A percentile compares a stretch with the other conserved stretches of the same genome.
These are phyloP conservation scores for Gopherus evgoodei DNA, from an alignment of 2,113 vertebrate genomes.

Conservation along the genomic window DNA sequence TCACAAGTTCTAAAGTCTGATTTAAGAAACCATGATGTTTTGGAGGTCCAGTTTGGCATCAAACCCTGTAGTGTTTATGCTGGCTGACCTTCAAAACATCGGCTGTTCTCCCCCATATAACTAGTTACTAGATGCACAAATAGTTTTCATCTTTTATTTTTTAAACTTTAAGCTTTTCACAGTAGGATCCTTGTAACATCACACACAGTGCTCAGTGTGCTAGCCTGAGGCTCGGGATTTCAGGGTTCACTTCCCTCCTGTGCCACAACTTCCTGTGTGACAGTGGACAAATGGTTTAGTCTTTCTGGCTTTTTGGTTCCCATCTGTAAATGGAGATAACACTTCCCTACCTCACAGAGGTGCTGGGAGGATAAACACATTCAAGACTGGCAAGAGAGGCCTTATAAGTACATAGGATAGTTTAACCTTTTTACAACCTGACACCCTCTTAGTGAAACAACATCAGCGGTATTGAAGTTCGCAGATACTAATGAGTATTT, in stretches of 20 bases:
- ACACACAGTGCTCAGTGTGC: neutral
- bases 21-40: neutral
- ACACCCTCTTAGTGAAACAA: neutral
- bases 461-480: neutral
- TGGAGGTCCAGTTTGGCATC: neutral
- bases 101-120: neutral
- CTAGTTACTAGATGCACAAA: neutral
- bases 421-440: fast-evolving
- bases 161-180: neutral
- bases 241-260: neutral
- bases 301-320: no score
- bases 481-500: neutral
- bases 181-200: neutral
- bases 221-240: neutral
- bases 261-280: neutral
- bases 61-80: neutral
- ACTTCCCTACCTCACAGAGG: neutral
- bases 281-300: neutral
- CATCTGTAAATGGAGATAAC: neutral
- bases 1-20: neutral
- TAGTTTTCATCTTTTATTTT: neutral
- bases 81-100: neutral
- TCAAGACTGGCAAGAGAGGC: fast-evolving
- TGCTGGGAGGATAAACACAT: neutral
- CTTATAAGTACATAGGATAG: fast-evolving